Base-by-base conservation (phyloP, 1,140 invertebrate genomes). In the Contarinia nasturtii region DNA sequence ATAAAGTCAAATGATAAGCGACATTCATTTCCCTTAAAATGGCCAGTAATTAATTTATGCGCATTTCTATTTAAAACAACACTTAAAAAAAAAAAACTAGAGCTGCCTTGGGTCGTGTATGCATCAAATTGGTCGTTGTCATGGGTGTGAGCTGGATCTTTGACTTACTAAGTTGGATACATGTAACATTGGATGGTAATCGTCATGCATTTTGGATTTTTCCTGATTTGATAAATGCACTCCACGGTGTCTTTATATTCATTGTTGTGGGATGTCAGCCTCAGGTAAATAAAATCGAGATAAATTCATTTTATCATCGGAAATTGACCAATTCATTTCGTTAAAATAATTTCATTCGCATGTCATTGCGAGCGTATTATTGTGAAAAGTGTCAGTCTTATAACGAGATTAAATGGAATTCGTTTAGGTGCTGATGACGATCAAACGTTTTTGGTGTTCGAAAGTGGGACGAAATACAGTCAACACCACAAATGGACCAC, bases 161-260 rank as follows among this genome's bases (percentile, higher is more conserved):
- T n/a, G 83, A 86, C 60, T 75, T 86, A 18, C 65, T 86, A 19
- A 86, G 82, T 3, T 73, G 71, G 70, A 64, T 62, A 10, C 27
- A 27, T 10, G 27, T 27, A 27, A 27, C 27, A 27, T 10, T 27
- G 27, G 27, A 79, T 27, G 82, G 82, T 44, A 82, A 82, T 0
- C 82, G 82, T 0, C 67, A 78, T 50, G 80, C 79, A 57, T 62
- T 80, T 48, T 86, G 83, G 83, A 82, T 83, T 58, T 62, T 81
- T 40, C 82, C 81, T 8, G 84, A 87, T 61, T 57, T 88, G 50
- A 72, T 89, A 57, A 90, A 88, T 64, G 77, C 80, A 44, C 69
- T 87, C 21, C 85, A 90, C 62, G 86, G 86, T 38, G 76, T 89
- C n/a, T 77, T 88, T 57, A 88, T 91, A 46, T 91, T 91, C 62